These are phyloP conservation scores for Ctenicera cuprea DNA, from an alignment of 2,888 invertebrate species.

Conservation along the genomic window DNA sequence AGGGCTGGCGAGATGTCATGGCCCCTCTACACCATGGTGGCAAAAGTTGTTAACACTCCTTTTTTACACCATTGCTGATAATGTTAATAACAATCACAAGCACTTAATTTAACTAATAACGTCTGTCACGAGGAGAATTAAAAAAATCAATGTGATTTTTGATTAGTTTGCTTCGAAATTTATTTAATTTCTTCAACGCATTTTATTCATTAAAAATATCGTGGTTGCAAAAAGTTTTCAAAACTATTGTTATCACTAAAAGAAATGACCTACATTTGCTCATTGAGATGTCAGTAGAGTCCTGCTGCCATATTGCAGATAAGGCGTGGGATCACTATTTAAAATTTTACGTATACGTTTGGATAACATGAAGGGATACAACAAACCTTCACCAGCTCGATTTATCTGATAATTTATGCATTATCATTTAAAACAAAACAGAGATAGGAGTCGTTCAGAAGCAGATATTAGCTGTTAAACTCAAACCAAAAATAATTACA, in stretches of 20 bases:
- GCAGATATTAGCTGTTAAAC: slow-evolving; percentile 4
- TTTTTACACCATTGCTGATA: slow-evolving; percentile 56
- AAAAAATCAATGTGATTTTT: slow-evolving; percentile 2
- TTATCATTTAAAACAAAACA: slow-evolving; percentile 22
- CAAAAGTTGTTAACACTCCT: slow-evolving; percentile 60
- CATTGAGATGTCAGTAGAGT: slow-evolving; percentile 59
- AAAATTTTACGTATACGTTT: slow-evolving; percentile 33
- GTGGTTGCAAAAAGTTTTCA: slow-evolving; percentile 7
- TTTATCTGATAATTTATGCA: slow-evolving; percentile 22
- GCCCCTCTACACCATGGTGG: slow-evolving; percentile 70
- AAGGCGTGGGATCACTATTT: slow-evolving; percentile 49
- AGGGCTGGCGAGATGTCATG: slow-evolving; percentile 71
- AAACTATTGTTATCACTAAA: slow-evolving; percentile 15
- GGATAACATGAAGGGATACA: slow-evolving; percentile 12
- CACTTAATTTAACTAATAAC: slow-evolving; percentile 39
- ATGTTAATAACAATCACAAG: slow-evolving; percentile 45
- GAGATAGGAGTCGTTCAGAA: neutral
- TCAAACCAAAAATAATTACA: slow-evolving; percentile 22
- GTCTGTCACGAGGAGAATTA: slow-evolving; percentile 2
- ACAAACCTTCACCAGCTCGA: slow-evolving; percentile 4
- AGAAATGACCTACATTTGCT: slow-evolving; percentile 62
- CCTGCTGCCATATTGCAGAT: slow-evolving; percentile 64
- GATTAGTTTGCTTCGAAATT: neutral
- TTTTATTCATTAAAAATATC: neutral
- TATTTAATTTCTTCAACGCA: neutral